Evolutionary conservation across 2,113 vertebrate genomes (phyloP).

Genomic region (Pontoporia blainvillei): DNA sequence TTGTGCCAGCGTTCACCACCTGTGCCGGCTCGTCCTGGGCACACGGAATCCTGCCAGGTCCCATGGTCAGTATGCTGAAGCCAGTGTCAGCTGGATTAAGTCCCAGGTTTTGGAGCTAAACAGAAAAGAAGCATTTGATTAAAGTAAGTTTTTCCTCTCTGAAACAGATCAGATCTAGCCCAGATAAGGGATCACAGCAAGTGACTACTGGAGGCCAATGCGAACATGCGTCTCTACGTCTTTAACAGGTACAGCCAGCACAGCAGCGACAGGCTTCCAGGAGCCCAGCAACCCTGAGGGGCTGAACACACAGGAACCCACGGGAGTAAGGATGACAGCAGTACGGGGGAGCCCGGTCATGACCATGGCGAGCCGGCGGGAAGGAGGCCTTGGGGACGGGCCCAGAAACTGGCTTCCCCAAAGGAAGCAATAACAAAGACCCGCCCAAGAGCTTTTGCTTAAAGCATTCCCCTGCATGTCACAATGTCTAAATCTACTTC

Average conservation of each 20-base stretch:
- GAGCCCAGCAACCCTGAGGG: no score
- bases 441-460: neutral
- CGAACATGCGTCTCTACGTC: neutral
- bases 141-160: neutral
- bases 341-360: no score
- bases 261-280: no score
- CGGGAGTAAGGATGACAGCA: neutral
- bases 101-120: slow-evolving; percentile 92
- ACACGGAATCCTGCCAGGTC: slow-evolving; percentile 95
- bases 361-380: no score
- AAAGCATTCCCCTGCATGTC: no score
- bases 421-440: neutral
- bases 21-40: slow-evolving; percentile 93
- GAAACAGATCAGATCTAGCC: neutral
- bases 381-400: neutral
- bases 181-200: neutral
- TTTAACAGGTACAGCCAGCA: neutral
- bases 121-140: neutral
- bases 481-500: no score
- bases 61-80: slow-evolving; percentile 96
- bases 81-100: slow-evolving; percentile 92
- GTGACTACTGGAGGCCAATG: neutral
- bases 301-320: no score
- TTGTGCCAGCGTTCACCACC: slow-evolving; percentile 92
- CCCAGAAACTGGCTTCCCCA: neutral